Base-by-base conservation (phyloP, 2,797 vertebrate genomes). In the Mycteria americana region DNA sequence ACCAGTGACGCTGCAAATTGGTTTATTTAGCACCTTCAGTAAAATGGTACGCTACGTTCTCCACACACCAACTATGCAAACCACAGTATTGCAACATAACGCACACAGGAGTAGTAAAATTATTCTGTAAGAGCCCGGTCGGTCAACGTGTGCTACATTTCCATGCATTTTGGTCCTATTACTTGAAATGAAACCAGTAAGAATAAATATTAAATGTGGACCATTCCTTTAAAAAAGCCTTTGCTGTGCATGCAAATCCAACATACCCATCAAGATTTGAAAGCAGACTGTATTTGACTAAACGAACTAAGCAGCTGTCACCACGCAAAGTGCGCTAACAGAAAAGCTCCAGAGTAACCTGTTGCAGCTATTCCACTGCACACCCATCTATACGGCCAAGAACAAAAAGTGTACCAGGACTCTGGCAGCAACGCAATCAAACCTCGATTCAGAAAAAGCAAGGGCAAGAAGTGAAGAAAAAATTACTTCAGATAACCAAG, bases 21-120 rank as follows among this genome's bases (percentile, higher is more conserved):
- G 64, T 77, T 91, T 85, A 85, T 91, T 91, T 68, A 81, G 87
- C 31, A 75, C 79, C 69, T 76, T 85, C n/a, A 28, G 43, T 62
- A 57, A 84, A 76, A 72, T 0, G 4, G 78, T 53, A 73, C 65
- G 18, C 59, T 9, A n/a, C 59, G 46, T 56, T 80, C 79, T 74
- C 63, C 63, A 63, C 53, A 39, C 43, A 48, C 13, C 37, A 69
- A 60, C 60, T 69, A 76, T 2, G 24, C 51, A 85, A 90, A 85
- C 60, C 62, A 74, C 65, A 78, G 28, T 25, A 46, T 24, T 85
- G 87, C 78, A 95, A 81, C 69, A 89, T 11, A 73, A 73, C 0
- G 2, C 45, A 41, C 14, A 15, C 18, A 39, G n/a, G 27, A 85
- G 45, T 7, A 67, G 46, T 77, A 48, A 45, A 79, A 54, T 33